Conservation (phyloP, 1,140 invertebrate species). For the Neodiprion lecontei region DNA sequence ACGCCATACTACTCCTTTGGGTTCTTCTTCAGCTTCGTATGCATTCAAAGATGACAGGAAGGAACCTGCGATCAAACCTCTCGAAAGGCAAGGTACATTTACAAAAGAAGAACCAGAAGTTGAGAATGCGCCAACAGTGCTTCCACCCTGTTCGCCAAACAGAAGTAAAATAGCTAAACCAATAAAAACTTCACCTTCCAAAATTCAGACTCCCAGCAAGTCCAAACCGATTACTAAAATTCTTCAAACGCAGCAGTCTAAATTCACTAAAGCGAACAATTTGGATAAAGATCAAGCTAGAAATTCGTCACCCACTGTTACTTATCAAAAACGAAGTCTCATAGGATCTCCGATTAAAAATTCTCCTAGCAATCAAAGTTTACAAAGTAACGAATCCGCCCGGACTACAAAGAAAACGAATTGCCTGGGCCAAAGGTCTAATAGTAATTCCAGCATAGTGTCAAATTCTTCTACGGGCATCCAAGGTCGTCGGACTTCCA, state of each 20-base stretch:
- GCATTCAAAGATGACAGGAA: conserved; percentile 27
- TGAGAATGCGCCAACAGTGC: conserved; percentile 54
- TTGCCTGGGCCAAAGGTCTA: conserved; percentile 57
- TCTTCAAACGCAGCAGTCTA: conserved; percentile 40
- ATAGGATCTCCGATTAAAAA: conserved; percentile 17
- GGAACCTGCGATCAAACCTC: conserved; percentile 50
- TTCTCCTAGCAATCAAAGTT: conserved; percentile 57
- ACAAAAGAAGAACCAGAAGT: conserved; percentile 77
- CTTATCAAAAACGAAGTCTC: background rate
- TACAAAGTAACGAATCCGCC: conserved; percentile 62
- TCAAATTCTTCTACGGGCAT: conserved; percentile 59
- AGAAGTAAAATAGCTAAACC: conserved; percentile 53
- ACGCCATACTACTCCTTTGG: conserved; percentile 46
- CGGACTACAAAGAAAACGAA: conserved; percentile 56
- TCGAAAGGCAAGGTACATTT: conserved; percentile 86
- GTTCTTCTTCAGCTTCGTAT: conserved; percentile 24
- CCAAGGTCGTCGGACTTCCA: conserved; percentile 62
- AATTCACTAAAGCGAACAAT: conserved; percentile 46
- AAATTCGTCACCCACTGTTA: conserved; percentile 24
- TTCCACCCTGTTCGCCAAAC: conserved; percentile 40
- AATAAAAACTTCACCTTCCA: conserved; percentile 30
- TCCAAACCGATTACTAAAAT: conserved; percentile 39
- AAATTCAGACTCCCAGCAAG: conserved; percentile 35
- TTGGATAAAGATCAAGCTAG: conserved; percentile 45
- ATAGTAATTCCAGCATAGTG: conserved; percentile 69